A percentile compares a stretch with the other conserved stretches of the same genome.
These are phyloP conservation scores for Eupleurogrammus muticus DNA, from an alignment of 2,797 vertebrate species.

Conservation along the genomic window DNA sequence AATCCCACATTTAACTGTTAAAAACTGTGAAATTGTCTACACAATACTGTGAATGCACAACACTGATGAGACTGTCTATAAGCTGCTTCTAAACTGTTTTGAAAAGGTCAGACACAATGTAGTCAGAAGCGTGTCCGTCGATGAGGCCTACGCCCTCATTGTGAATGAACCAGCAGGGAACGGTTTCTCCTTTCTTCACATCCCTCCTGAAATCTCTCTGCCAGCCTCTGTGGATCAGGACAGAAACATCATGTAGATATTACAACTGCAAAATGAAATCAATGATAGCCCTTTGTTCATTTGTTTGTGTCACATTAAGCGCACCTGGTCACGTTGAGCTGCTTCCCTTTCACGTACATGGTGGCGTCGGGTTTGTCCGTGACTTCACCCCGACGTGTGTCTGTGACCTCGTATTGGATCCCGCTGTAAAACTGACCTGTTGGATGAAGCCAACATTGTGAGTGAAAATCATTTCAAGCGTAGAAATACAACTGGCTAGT, in stretches of 20 bases:
- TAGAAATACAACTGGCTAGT: too few species aligned
- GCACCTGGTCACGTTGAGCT: constrained; percentile 92
- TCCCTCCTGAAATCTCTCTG: constrained; percentile 90
- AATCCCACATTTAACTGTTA: neutral
- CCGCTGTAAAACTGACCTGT: constrained; percentile 92
- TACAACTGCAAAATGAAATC: neutral
- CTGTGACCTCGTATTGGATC: constrained; percentile 86
- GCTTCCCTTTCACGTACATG: constrained; percentile 89
- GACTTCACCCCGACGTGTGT: constrained; percentile 84
- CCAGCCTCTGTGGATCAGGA: constrained; percentile 85
- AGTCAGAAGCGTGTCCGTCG: constrained; percentile 87
- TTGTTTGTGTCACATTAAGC: neutral
- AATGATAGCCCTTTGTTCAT: neutral
- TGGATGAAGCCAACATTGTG: neutral
- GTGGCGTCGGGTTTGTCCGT: constrained; percentile 91
- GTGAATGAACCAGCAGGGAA: constrained; percentile 94
- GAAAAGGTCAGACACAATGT: constrained; percentile 83
- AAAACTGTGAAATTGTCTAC: neutral
- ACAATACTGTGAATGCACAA: neutral
- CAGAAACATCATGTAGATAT: constrained; percentile 6
- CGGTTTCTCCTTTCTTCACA: constrained; percentile 71
- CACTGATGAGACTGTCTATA: neutral
- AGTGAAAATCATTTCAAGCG: neutral
- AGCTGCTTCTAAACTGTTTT: constrained; percentile 39
- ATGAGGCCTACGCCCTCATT: constrained; percentile 90